Conservation (phyloP, 2,113 vertebrate genomes). For the Rattus norvegicus region DNA sequence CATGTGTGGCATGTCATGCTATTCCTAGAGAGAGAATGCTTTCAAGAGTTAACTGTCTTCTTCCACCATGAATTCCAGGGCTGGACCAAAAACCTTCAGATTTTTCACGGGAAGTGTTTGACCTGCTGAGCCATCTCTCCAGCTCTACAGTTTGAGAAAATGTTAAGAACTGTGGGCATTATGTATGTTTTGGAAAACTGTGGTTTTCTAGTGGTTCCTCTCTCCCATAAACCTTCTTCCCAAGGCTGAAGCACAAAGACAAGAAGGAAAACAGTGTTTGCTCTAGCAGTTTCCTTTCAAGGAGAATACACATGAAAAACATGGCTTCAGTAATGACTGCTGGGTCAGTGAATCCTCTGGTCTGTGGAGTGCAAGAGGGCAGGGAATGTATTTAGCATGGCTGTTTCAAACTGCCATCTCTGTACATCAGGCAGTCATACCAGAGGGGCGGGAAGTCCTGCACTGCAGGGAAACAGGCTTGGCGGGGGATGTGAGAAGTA, state of each 20-base stretch:
- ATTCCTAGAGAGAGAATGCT: background rate
- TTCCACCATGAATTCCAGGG: background rate
- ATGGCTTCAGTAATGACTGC: background rate
- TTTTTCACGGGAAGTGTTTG: background rate
- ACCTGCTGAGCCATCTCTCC: background rate
- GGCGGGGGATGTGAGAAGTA: background rate
- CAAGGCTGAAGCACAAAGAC: background rate
- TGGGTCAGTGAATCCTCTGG: background rate
- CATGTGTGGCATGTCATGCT: background rate
- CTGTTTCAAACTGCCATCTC: background rate
- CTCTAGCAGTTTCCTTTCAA: background rate
- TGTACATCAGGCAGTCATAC: background rate
- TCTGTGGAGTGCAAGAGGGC: background rate
- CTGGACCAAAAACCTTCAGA: background rate
- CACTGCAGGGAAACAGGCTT: background rate
- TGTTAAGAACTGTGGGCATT: too few relatives aligned
- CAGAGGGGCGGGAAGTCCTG: background rate
- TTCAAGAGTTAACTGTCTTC: background rate
- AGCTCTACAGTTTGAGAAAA: background rate
- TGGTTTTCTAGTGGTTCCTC: background rate
- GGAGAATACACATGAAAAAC: background rate
- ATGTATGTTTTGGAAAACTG: background rate
- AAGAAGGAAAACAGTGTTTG: too few relatives aligned
- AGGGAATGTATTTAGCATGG: too few relatives aligned
- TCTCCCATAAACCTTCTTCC: background rate